These are phyloP conservation scores for Arrhopalites spinosus DNA, from an alignment of 2,888 invertebrate genomes.

Conservation along the genomic window DNA sequence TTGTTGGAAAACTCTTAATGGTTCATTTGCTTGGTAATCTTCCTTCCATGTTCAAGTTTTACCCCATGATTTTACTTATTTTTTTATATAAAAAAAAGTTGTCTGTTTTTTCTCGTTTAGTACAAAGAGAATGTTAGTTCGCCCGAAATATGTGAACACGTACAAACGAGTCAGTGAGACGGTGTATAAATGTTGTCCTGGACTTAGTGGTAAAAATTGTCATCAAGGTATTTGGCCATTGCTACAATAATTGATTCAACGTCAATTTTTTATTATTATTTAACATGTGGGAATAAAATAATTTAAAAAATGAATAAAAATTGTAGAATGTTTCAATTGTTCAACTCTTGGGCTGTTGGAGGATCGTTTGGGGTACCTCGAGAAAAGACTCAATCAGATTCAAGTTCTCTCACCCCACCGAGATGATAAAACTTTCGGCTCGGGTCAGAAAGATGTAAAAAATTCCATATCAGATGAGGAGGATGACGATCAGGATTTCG, in stretches of 20 bases:
- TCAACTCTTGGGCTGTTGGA: slow-evolving; percentile 47
- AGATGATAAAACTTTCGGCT: slow-evolving; percentile 11
- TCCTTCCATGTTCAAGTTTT: too few species aligned
- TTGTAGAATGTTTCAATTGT: slow-evolving; percentile 57
- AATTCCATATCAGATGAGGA: slow-evolving; percentile 24
- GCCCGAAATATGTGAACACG: slow-evolving; percentile 53
- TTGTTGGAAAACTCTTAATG: slow-evolving; percentile 51
- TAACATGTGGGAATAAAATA: too few species aligned
- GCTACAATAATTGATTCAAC: neutral
- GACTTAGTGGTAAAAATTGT: slow-evolving; percentile 40
- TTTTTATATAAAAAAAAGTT: too few species aligned
- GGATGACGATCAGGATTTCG: slow-evolving; percentile 21
- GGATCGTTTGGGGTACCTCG: slow-evolving; percentile 50
- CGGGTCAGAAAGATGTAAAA: slow-evolving; percentile 16
- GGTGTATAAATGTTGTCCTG: slow-evolving; percentile 56
- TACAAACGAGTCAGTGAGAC: slow-evolving; percentile 56
- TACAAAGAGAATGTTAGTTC: slow-evolving; percentile 51
- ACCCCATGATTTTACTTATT: too few species aligned
- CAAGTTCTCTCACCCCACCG: slow-evolving; percentile 2
- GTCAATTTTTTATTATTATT: neutral
- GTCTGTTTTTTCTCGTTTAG: too few species aligned
- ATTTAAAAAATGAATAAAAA: neutral
- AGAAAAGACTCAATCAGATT: slow-evolving; percentile 33
- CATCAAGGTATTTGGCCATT: too few species aligned
- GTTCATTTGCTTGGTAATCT: slow-evolving; percentile 40